These are phyloP conservation scores for Coranthus polyacanthus DNA, from an alignment of 2,797 vertebrate genomes.

Conservation along the genomic window DNA sequence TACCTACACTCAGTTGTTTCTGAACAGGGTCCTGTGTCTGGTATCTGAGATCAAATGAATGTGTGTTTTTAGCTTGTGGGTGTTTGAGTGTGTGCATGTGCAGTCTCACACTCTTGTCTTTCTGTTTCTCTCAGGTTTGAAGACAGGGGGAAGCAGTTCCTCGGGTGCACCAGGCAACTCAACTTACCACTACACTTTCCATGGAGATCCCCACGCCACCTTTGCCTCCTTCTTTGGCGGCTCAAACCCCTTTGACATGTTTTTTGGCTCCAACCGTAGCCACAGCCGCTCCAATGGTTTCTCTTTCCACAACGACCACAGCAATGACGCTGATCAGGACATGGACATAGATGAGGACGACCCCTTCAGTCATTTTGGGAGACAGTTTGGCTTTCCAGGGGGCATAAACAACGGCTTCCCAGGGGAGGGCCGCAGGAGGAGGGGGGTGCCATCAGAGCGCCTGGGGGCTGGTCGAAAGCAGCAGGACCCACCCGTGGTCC, in stretches of 20 bases:
- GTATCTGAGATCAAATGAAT: slow-evolving; percentile 29
- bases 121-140: slow-evolving; percentile 86
- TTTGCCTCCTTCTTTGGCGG: slow-evolving; percentile 98
- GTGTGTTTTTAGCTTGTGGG: slow-evolving; percentile 30
- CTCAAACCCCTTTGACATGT: slow-evolving; percentile 98
- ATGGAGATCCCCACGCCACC: slow-evolving; percentile 97
- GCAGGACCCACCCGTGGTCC: slow-evolving; percentile 96
- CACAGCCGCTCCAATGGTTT: slow-evolving; percentile 90
- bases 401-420: slow-evolving; percentile 92
- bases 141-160: slow-evolving; percentile 92
- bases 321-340: slow-evolving; percentile 84
- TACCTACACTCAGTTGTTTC: slow-evolving; percentile 36
- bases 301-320: slow-evolving; percentile 77
- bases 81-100: slow-evolving; percentile 26
- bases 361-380: slow-evolving; percentile 91
- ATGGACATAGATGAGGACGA: slow-evolving; percentile 91
- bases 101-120: slow-evolving; percentile 25
- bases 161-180: slow-evolving; percentile 91
- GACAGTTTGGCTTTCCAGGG: slow-evolving; percentile 85
- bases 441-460: slow-evolving; percentile 85
- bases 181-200: slow-evolving; percentile 97
- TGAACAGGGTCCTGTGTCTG: slow-evolving; percentile 39
- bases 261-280: slow-evolving; percentile 92
- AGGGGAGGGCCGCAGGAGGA: slow-evolving; percentile 85
- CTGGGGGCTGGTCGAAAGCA: slow-evolving; percentile 88